Percentiles rank a stretch among this genome's conserved stretches.
Evolutionary conservation across 2,113 vertebrate genomes (phyloP).

Genomic region (Ancistrus triradiatus): DNA sequence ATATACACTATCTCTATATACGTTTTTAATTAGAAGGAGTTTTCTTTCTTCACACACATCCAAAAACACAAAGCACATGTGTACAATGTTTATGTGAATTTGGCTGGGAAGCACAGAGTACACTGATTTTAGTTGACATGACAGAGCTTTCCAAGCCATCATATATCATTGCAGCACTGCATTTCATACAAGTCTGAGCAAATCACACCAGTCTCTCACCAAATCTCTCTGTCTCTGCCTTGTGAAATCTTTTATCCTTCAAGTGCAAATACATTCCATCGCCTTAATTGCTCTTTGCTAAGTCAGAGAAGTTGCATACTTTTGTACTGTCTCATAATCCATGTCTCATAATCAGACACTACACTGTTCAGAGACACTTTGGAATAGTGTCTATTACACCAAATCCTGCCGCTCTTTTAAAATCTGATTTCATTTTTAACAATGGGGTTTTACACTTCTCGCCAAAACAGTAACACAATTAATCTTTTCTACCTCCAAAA

Average conservation of each 20-base stretch:
- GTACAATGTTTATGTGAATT: too few species aligned
- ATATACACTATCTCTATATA: too few species aligned
- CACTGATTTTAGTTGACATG: slow-evolving; percentile 7
- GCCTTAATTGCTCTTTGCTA: slow-evolving; percentile 62
- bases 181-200: slow-evolving; percentile 39
- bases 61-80: neutral
- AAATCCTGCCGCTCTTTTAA: neutral
- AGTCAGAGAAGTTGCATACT: slow-evolving; percentile 54
- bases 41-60: slow-evolving; percentile 30
- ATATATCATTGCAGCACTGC: slow-evolving; percentile 28
- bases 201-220: slow-evolving; percentile 27
- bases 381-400: neutral
- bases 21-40: too few species aligned
- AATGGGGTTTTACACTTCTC: too few species aligned
- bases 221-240: slow-evolving; percentile 47
- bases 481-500: too few species aligned
- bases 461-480: too few species aligned
- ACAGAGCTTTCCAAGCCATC: slow-evolving; percentile 20
- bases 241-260: slow-evolving; percentile 46
- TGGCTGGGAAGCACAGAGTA: neutral
- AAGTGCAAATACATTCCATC: slow-evolving; percentile 61
- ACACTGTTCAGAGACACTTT: neutral
- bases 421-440: neutral
- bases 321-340: slow-evolving; percentile 45
- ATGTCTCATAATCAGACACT: slow-evolving; percentile 20